phyloP scores from a whole-genome alignment of 2,113 vertebrate species.

The Cyanoramphus novaezelandiae region DNA sequence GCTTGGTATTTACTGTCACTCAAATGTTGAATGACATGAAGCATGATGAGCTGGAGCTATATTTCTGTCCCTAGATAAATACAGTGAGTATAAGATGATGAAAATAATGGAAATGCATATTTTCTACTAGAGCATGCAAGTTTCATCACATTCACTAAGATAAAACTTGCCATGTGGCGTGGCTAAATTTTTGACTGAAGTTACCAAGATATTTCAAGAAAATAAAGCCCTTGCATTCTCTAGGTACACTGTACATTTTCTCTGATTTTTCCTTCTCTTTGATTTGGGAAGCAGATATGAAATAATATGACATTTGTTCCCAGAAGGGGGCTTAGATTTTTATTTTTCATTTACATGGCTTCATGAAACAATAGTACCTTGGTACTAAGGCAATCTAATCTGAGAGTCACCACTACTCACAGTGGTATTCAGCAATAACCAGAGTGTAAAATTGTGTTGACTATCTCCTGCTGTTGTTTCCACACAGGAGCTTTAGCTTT shows the following conservation, averaged over 20 bases:
- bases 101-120: not conserved
- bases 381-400: not conserved
- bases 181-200: not conserved
- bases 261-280: not conserved
- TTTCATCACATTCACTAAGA: not conserved
- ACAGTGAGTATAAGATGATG: not conserved
- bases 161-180: not conserved
- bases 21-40: not conserved
- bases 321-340: not conserved
- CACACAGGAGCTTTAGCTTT: constrained; percentile 22
- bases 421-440: constrained; percentile 19
- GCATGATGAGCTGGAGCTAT: not conserved
- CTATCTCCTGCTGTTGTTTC: constrained; percentile 22
- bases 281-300: not conserved
- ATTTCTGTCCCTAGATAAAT: not conserved
- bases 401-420: not conserved
- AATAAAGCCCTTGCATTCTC: not conserved
- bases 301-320: not conserved
- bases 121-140: constrained; percentile 19
- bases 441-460: constrained; percentile 8
- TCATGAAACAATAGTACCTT: not conserved
- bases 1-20: constrained; percentile 7
- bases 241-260: not conserved
- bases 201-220: not conserved
- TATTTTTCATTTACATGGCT: not conserved